These are phyloP conservation scores for Sapayoa aenigma DNA, from an alignment of 2,113 vertebrate species.

Conservation along the genomic window DNA sequence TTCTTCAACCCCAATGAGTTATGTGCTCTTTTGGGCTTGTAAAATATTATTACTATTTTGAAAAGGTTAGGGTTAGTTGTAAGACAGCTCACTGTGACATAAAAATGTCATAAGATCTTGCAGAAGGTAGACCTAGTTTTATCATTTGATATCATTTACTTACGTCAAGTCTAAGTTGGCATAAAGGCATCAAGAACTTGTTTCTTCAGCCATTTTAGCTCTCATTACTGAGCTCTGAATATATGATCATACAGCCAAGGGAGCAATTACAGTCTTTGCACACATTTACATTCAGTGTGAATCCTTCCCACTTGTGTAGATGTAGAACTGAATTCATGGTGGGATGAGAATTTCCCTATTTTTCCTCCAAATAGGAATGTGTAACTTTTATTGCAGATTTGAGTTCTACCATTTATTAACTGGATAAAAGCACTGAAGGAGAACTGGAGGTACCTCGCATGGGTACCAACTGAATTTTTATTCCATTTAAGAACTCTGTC, in stretches of 20 bases:
- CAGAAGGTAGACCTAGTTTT: neutral
- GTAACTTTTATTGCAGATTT: neutral
- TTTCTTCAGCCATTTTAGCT: neutral
- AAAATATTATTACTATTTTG: neutral
- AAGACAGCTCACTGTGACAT: neutral
- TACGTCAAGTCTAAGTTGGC: neutral
- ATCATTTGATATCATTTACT: neutral
- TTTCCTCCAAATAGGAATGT: neutral
- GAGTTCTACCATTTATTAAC: neutral
- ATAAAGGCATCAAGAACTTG: neutral
- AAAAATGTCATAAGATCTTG: neutral
- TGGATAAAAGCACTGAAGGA: neutral
- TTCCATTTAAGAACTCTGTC: neutral
- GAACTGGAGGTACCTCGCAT: neutral
- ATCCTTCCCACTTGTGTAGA: neutral
- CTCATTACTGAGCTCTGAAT: neutral
- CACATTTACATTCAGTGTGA: neutral
- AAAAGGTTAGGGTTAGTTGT: neutral
- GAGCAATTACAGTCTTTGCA: rapidly evolving
- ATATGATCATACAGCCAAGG: neutral
- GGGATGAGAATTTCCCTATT: neutral
- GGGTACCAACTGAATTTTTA: neutral
- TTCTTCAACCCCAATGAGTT: neutral
- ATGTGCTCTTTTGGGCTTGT: neutral
- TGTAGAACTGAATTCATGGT: neutral